These are phyloP conservation scores for Meda fulgida DNA, from an alignment of 2,797 vertebrate genomes.

Conservation along the genomic window DNA sequence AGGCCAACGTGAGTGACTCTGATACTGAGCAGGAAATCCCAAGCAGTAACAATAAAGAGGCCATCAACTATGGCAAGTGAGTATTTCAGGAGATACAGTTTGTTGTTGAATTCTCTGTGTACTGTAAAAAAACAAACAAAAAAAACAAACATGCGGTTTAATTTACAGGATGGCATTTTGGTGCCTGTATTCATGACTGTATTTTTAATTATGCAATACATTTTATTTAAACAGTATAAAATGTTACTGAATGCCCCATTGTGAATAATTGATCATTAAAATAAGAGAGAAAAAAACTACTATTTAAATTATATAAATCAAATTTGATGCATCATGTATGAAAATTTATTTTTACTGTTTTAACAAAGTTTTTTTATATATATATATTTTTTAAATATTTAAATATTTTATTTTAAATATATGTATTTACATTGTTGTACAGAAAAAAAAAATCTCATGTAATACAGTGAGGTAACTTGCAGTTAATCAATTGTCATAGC, in stretches of 20 bases:
- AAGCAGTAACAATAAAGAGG: conserved; percentile 75
- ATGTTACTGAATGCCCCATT: too few species aligned
- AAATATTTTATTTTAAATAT: too few species aligned
- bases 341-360: background rate
- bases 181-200: background rate
- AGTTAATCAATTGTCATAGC: background rate
- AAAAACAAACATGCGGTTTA: background rate
- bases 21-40: conserved; percentile 79
- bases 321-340: background rate
- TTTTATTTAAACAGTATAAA: background rate
- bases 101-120: background rate
- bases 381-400: too few species aligned
- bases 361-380: too few species aligned
- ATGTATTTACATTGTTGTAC: too few species aligned
- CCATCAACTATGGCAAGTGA: conserved; percentile 79
- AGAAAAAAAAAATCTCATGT: too few species aligned
- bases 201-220: background rate
- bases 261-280: background rate
- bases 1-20: conserved; percentile 78
- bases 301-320: background rate
- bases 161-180: background rate
- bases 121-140: background rate
- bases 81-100: background rate
- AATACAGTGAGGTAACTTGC: too few species aligned
- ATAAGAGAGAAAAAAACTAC: background rate